Percentiles rank a stretch among this genome's conserved stretches.
Conservation (phyloP, 2,797 vertebrate genomes). For the Octomys mimax region DNA sequence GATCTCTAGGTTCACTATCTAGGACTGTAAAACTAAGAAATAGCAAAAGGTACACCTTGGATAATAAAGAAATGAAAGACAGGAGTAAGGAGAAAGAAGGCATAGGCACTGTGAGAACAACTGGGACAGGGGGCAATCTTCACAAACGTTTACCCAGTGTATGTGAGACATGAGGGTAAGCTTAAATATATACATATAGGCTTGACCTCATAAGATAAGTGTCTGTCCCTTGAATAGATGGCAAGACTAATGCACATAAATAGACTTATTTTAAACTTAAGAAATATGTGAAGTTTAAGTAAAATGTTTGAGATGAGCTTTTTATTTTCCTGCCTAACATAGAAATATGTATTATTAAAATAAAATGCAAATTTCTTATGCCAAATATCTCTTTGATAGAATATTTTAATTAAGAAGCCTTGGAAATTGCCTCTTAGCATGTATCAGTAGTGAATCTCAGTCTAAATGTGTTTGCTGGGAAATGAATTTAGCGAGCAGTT, state of each 20-base stretch:
- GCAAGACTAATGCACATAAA: neutral
- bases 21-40: neutral
- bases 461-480: slow-evolving; percentile 47
- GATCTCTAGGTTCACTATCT: neutral
- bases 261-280: slow-evolving; percentile 40
- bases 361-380: slow-evolving; percentile 58
- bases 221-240: neutral
- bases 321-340: slow-evolving; percentile 21
- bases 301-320: slow-evolving; percentile 37
- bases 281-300: neutral
- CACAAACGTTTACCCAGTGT: neutral
- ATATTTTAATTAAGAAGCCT: slow-evolving; percentile 70
- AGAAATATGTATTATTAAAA: slow-evolving; percentile 51
- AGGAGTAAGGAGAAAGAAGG: neutral
- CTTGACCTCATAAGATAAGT: neutral
- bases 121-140: rapidly evolving
- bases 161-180: neutral
- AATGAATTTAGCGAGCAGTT: slow-evolving; percentile 7
- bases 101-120: too few species aligned
- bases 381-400: slow-evolving; percentile 52
- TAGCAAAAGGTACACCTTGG: neutral
- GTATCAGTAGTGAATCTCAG: slow-evolving; percentile 44
- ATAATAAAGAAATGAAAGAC: neutral
- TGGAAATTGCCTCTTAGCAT: slow-evolving; percentile 38
- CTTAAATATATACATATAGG: neutral